Evolutionary conservation across 2,888 invertebrate species (phyloP).

Genomic region (Ecliptopera silaceata): DNA sequence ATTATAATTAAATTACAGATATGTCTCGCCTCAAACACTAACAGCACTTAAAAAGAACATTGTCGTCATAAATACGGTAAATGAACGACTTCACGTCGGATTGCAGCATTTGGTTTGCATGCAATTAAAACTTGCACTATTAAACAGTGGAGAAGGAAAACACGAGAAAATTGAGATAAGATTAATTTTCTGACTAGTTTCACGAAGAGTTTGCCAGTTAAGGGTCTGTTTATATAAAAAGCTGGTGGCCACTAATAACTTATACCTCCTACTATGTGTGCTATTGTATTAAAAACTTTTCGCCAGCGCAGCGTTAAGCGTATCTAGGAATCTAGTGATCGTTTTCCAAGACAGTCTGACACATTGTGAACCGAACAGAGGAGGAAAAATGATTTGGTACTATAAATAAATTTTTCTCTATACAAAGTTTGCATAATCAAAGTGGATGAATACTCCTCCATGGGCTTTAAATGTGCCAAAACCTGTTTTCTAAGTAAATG

Average conservation of each 20-base stretch:
- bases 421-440: too few relatives aligned
- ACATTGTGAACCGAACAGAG: too few relatives aligned
- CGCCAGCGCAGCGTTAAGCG: too few relatives aligned
- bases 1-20: background rate
- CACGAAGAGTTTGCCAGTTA: slow-evolving; percentile 54
- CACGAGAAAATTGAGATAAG: slow-evolving; percentile 74
- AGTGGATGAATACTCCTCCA: too few relatives aligned
- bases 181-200: slow-evolving; percentile 74
- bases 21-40: background rate
- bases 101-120: slow-evolving; percentile 65
- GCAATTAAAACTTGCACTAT: slow-evolving; percentile 78
- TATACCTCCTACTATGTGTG: too few relatives aligned
- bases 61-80: slow-evolving; percentile 52
- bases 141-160: slow-evolving; percentile 70
- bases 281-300: too few relatives aligned
- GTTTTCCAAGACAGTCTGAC: too few relatives aligned
- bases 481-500: slow-evolving; percentile 9
- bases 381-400: too few relatives aligned
- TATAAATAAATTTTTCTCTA: too few relatives aligned
- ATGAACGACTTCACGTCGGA: slow-evolving; percentile 51
- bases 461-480: too few relatives aligned
- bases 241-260: background rate
- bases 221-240: background rate
- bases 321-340: too few relatives aligned
- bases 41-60: slow-evolving; percentile 45